These are phyloP conservation scores for Nomada ruficornis DNA, from an alignment of 2,888 invertebrate species.

Conservation along the genomic window DNA sequence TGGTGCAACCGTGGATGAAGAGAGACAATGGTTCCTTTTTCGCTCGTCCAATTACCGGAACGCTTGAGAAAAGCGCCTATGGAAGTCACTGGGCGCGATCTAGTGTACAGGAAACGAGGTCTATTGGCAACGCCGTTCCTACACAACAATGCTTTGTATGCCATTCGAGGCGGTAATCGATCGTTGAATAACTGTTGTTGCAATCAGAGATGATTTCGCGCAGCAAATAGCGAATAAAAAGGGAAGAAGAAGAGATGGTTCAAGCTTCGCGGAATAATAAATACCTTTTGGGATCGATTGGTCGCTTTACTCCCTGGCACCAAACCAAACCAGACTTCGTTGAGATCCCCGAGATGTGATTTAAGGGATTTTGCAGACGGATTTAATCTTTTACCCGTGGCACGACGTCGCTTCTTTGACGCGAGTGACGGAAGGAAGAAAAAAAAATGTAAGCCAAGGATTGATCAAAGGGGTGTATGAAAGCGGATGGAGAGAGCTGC, in stretches of 20 bases:
- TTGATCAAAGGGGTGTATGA: too few relatives aligned
- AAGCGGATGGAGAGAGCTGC: too few relatives aligned
- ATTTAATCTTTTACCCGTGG: not conserved
- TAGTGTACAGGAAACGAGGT: slow-evolving; percentile 59
- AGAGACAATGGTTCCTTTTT: slow-evolving; percentile 66
- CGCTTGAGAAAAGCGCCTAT: slow-evolving; percentile 56
- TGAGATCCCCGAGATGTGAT: not conserved
- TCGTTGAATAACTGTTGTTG: slow-evolving; percentile 52
- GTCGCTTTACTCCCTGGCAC: not conserved
- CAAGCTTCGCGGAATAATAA: slow-evolving; percentile 22
- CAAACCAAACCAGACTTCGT: not conserved
- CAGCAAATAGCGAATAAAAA: not conserved
- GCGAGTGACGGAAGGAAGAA: too few relatives aligned
- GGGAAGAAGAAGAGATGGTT: slow-evolving; percentile 11
- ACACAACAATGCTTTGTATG: slow-evolving; percentile 60
- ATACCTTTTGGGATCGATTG: slow-evolving; percentile 15
- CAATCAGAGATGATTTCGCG: slow-evolving; percentile 54
- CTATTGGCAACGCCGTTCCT: slow-evolving; percentile 51
- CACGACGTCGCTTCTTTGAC: too few relatives aligned
- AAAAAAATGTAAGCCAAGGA: too few relatives aligned
- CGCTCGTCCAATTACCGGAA: slow-evolving; percentile 69
- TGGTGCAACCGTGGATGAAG: slow-evolving; percentile 45
- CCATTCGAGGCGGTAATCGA: slow-evolving; percentile 43
- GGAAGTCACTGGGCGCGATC: slow-evolving; percentile 65
- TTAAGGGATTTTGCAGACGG: not conserved